Base-by-base conservation (phyloP, 2,888 invertebrate species). In the Galeopsomyia nigrocyanea region DNA sequence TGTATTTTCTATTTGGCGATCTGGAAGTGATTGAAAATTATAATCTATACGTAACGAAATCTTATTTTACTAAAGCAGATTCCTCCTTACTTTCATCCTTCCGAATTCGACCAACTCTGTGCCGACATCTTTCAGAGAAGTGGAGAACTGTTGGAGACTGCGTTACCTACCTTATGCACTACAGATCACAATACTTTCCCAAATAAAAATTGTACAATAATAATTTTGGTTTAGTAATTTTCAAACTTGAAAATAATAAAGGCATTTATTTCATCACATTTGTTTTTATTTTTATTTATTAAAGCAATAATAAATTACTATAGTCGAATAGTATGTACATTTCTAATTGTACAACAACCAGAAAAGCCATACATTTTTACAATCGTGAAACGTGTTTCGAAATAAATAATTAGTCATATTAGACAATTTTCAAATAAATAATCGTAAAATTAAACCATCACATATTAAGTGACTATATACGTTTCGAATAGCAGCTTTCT, bases 231-330 rank as follows among this genome's bases (percentile, higher is more conserved):
- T 47, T 0, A 58, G 7, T 31, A 49, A 58, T 49, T 26, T n/a
- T 17, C 7, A 7, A 31, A 13, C n/a, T 16, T 21, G 39, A 6
- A 61, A 22, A 66, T 49, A 53, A 68, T 60, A 13, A 47, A 63
- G 13, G 22, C 26, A 13, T 39, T 14, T 17, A 3, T 17, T 47
- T 71, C 57, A 73, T 72, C 72, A 68, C 64, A 73, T 31, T 56
- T 17, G 9, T 60, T n/a, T n/a, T n/a, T n/a, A n/a, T n/a, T n/a
- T n/a, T 19, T 57, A 16, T 61, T 64, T 68, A 64, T 68, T 68
- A 53, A 60, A 50, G 22, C 60, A 68, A 55, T 5, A 65, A 68
- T 68, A 68, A 72, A 68, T 68, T 68, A 39, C 39, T 10, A n/a
- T n/a, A 73, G 55, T 9, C 31, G 61, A 61, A 65, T 63, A 26